Conservation (phyloP, 2,113 vertebrate species). For the Ranitomeya imitator region DNA sequence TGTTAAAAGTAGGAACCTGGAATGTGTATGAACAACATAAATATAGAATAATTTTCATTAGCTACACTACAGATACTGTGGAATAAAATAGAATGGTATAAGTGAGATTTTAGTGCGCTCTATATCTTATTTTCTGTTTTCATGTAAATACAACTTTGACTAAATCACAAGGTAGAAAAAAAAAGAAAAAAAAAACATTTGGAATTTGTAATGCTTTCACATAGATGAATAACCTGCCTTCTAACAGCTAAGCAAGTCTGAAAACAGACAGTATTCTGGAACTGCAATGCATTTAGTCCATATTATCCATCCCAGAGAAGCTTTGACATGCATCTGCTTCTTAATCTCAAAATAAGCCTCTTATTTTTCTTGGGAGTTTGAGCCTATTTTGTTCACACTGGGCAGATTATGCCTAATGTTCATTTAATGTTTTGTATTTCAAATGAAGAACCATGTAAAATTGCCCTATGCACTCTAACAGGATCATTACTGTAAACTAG, state of each 20-base stretch:
- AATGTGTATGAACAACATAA: background rate
- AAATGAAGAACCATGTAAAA: slow-evolving; percentile 50
- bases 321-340: slow-evolving; percentile 56
- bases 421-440: slow-evolving; percentile 51
- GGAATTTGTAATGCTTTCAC: slow-evolving; percentile 27
- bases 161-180: slow-evolving; percentile 9
- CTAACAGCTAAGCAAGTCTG: slow-evolving; percentile 32
- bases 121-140: slow-evolving; percentile 33
- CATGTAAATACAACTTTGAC: slow-evolving; percentile 40
- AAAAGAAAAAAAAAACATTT: slow-evolving; percentile 22
- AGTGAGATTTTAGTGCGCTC: background rate
- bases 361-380: slow-evolving; percentile 53
- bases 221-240: slow-evolving; percentile 38
- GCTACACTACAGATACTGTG: background rate
- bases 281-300: slow-evolving; percentile 51
- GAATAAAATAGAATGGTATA: background rate
- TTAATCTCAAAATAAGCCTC: slow-evolving; percentile 56
- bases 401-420: slow-evolving; percentile 54
- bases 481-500: slow-evolving; percentile 48
- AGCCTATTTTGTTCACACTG: slow-evolving; percentile 56
- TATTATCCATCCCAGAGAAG: slow-evolving; percentile 52
- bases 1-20: background rate
- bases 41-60: background rate
- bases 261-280: slow-evolving; percentile 48
- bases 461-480: slow-evolving; percentile 55